Evolutionary conservation across 2,888 invertebrate genomes (phyloP), one percentile per base, ranked within the genome.

Genomic region (Troides oblongomaculatus): DNA sequence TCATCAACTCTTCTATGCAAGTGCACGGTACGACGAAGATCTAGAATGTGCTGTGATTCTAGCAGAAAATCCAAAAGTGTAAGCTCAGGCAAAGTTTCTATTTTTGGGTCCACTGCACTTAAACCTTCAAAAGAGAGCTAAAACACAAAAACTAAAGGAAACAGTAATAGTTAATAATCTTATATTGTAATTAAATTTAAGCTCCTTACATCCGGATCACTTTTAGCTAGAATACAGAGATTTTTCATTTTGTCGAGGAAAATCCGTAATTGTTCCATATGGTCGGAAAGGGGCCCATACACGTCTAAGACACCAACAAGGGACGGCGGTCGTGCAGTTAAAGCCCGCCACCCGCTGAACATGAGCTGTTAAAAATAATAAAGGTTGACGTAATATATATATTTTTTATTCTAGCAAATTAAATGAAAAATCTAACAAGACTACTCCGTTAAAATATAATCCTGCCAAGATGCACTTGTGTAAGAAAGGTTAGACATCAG

Each of bases 51-150:
- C 60, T 75, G 80, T 5, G 93, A 92, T 64, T 88, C 82, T 25
- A 93, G 76, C 62, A 93, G 77, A 71, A 85, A 92, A 68, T 93
- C 91, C 62, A 93, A 71, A 18, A 93, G 77, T 0, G 87, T 89
- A 39, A 86, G 90, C 80, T 93, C 93, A 0, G 93, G 93, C 21
- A 93, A 78, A 23, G 88, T 86, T 53, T 89, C 88, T 76, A 89
- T 87, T 73, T 85, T 91, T 7, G 88, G 87, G 69, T 93, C 93
- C 12, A 82, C 83, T 12, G 86, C 86, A 62, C 82, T 85, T 43
- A 92, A 72, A 2, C 87, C 87, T 67, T 89, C 87, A 68, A 90
- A 90, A 3, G 82, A 83, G 53, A 89, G 73, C 90, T 92, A 81
- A 8, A 80, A 21, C 10, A 21, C n/a, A 56, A 4, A 46, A 46